Conservation (phyloP, 2,113 vertebrate genomes). For the Hypanus sabinus region DNA sequence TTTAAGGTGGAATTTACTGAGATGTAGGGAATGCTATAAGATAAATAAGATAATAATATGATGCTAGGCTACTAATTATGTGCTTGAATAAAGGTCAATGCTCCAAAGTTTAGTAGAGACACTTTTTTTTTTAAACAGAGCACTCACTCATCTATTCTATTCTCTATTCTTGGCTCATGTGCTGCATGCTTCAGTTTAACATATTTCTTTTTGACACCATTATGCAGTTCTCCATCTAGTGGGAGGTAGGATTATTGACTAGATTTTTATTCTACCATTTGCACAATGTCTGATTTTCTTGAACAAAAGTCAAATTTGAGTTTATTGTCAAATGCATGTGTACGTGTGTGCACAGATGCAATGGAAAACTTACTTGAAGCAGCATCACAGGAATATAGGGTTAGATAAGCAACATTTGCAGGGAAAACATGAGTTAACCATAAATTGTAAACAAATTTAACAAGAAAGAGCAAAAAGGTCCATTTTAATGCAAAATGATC, state of each 20-base stretch:
- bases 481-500: too few relatives aligned
- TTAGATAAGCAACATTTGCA: too few relatives aligned
- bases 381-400: too few relatives aligned
- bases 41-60: not conserved
- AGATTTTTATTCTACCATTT: not conserved
- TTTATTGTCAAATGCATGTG: too few relatives aligned
- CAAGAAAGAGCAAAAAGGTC: too few relatives aligned
- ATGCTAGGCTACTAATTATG: not conserved
- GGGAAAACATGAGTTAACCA: too few relatives aligned
- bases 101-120: not conserved
- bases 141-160: not conserved
- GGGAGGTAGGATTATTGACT: not conserved
- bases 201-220: not conserved
- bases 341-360: too few relatives aligned
- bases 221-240: constrained; percentile 15
- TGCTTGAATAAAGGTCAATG: not conserved
- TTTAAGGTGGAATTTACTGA: not conserved
- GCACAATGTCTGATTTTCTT: not conserved
- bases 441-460: too few relatives aligned
- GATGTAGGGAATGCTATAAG: not conserved
- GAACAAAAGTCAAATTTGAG: not conserved
- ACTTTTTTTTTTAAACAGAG: not conserved
- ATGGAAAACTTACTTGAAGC: too few relatives aligned
- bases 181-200: not conserved
- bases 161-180: not conserved